Conservation (phyloP, 2,797 vertebrate species). For the Sylvilagus floridanus region DNA sequence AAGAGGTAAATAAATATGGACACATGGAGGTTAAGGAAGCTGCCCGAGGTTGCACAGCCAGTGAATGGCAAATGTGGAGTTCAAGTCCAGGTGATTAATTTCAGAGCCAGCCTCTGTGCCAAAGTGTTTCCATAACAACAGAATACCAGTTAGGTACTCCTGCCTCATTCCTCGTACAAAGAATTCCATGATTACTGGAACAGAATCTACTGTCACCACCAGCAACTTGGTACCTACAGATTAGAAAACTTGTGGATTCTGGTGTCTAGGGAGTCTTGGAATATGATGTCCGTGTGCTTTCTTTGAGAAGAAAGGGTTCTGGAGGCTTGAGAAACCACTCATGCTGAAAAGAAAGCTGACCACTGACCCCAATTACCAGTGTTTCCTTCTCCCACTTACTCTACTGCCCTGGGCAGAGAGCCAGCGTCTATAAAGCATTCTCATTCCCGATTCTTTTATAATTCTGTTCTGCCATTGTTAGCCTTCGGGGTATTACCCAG, state of each 20-base stretch:
- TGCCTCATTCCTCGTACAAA: neutral
- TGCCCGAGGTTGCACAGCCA: neutral
- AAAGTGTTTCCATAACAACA: neutral
- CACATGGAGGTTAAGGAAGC: neutral
- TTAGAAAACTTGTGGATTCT: neutral
- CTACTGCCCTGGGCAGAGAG: constrained; percentile 77
- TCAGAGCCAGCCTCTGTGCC: constrained; percentile 13
- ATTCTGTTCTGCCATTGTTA: constrained; percentile 79
- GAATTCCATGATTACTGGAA: neutral
- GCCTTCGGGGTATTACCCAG: constrained; percentile 80
- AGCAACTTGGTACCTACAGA: neutral
- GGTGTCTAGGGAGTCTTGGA: neutral
- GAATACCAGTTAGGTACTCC: neutral
- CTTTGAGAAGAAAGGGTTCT: constrained; percentile 59
- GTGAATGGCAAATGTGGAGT: neutral
- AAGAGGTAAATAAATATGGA: neutral
- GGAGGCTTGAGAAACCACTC: constrained; percentile 64
- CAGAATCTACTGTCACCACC: neutral
- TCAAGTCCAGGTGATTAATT: constrained; percentile 37
- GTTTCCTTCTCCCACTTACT: constrained; percentile 83
- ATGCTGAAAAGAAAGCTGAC: constrained; percentile 67
- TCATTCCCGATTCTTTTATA: constrained; percentile 77
- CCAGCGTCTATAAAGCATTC: constrained; percentile 81
- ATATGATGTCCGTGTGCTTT: neutral
- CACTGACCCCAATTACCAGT: constrained; percentile 72